Conservation (phyloP, 2,113 vertebrate species). For the Syngnathus floridae region DNA sequence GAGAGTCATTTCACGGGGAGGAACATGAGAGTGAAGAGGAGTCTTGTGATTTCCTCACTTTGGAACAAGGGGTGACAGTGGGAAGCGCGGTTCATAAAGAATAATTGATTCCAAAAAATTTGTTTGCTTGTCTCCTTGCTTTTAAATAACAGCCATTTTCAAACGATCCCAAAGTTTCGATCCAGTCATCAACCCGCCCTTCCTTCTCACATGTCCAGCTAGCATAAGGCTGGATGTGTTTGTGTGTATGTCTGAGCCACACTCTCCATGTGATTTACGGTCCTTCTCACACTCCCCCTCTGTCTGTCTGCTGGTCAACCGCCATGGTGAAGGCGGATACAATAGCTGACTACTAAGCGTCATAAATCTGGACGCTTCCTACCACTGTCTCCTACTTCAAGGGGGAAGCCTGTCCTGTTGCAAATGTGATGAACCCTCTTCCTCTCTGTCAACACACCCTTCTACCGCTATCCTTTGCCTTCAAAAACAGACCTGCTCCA, state of each 20-base stretch:
- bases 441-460: slow-evolving; percentile 39
- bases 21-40: slow-evolving; percentile 39
- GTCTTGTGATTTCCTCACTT: slow-evolving; percentile 37
- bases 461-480: slow-evolving; percentile 13
- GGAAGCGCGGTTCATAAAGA: slow-evolving; percentile 8
- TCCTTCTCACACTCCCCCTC: slow-evolving; percentile 50
- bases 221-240: slow-evolving; percentile 38
- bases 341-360: slow-evolving; percentile 40
- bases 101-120: background rate
- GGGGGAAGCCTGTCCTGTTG: slow-evolving; percentile 66
- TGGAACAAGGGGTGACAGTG: slow-evolving; percentile 12
- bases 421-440: slow-evolving; percentile 69
- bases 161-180: slow-evolving; percentile 17
- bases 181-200: slow-evolving; percentile 40
- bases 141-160: background rate
- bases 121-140: background rate
- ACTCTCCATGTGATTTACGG: slow-evolving; percentile 67
- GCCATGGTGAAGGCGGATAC: slow-evolving; percentile 59
- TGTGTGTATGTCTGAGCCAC: slow-evolving; percentile 50
- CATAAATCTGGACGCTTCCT: slow-evolving; percentile 78
- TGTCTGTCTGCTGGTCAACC: slow-evolving; percentile 59
- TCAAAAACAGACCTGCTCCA: slow-evolving; percentile 26
- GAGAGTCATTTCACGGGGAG: slow-evolving; percentile 35
- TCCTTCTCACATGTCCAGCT: slow-evolving; percentile 47
- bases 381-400: slow-evolving; percentile 74